A percentile compares a stretch with the other conserved stretches of the same genome.
phyloP scores from a whole-genome alignment of 2,113 vertebrate genomes.

The Pleuronectes platessa region DNA sequence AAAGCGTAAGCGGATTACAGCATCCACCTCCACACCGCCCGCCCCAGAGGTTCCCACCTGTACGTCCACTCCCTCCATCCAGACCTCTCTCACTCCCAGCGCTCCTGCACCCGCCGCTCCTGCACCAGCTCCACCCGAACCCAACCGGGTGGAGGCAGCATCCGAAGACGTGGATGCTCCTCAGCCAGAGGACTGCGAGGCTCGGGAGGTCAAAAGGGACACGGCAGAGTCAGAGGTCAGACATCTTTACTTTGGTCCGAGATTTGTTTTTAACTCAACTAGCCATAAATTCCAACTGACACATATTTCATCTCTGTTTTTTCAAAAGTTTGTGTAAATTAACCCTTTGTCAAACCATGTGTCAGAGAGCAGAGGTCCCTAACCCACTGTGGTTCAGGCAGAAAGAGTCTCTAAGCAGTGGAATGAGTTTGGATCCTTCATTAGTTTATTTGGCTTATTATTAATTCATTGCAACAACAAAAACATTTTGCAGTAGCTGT shows the following conservation, averaged over 20 bases:
- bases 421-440: too few species aligned
- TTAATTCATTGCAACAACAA: too few species aligned
- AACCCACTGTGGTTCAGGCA: too few species aligned
- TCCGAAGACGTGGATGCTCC: constrained; percentile 5
- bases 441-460: too few species aligned
- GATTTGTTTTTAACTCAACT: background rate
- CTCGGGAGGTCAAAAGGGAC: constrained; percentile 48
- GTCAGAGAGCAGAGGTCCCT: too few species aligned
- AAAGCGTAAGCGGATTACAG: constrained; percentile 50
- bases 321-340: too few species aligned
- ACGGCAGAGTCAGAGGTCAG: constrained; percentile 74
- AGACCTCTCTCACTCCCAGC: constrained; percentile 3
- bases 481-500: too few species aligned
- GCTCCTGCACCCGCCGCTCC: constrained; percentile 15
- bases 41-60: constrained; percentile 16
- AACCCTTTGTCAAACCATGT: too few species aligned
- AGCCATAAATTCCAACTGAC: too few species aligned
- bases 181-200: constrained; percentile 48
- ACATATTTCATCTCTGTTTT: too few species aligned
- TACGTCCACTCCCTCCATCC: background rate
- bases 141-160: constrained; percentile 16
- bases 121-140: background rate
- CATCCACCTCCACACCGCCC: constrained; percentile 10
- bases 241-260: background rate
- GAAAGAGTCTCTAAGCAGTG: too few species aligned